Conservation (phyloP, 2,888 invertebrate genomes). For the Sarcophaga rosellei region DNA sequence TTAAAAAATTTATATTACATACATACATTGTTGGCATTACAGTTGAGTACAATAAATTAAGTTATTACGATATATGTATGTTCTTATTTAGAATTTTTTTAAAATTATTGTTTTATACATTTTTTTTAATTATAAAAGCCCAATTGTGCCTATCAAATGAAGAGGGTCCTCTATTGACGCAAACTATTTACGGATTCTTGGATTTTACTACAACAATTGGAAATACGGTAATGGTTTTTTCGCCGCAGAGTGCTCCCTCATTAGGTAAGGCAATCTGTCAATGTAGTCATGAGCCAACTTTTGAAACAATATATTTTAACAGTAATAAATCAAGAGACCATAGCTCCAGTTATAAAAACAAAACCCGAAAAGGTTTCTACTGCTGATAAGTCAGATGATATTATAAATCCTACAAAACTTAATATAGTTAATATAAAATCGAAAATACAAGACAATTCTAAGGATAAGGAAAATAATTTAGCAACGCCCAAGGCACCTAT, state of each 20-base stretch:
- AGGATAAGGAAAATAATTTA: conserved; percentile 32
- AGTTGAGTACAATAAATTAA: too few relatives aligned
- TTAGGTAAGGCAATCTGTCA: conserved; percentile 83
- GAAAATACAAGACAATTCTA: conserved; percentile 27
- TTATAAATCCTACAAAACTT: conserved; percentile 74
- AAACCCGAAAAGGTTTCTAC: conserved; percentile 71
- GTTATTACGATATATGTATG: too few relatives aligned
- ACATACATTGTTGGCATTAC: too few relatives aligned
- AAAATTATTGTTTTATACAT: neutral
- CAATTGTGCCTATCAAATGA: conserved; percentile 41
- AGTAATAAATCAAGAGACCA: conserved; percentile 39
- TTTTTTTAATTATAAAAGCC: conserved; percentile 23
- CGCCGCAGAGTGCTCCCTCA: conserved; percentile 90
- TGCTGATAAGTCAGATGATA: conserved; percentile 66
- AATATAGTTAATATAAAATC: conserved; percentile 69
- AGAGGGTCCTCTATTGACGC: conserved; percentile 85
- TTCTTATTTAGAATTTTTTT: neutral
- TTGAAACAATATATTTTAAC: neutral
- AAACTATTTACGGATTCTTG: conserved; percentile 96
- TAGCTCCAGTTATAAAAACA: conserved; percentile 73
- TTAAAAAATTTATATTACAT: too few relatives aligned
- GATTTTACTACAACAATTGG: conserved; percentile 97
- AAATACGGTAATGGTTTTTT: conserved; percentile 96
- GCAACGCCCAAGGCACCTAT: neutral
- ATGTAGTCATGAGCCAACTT: neutral